phyloP scores from a whole-genome alignment of 2,797 vertebrate genomes.

The Sebastes flavidus region DNA sequence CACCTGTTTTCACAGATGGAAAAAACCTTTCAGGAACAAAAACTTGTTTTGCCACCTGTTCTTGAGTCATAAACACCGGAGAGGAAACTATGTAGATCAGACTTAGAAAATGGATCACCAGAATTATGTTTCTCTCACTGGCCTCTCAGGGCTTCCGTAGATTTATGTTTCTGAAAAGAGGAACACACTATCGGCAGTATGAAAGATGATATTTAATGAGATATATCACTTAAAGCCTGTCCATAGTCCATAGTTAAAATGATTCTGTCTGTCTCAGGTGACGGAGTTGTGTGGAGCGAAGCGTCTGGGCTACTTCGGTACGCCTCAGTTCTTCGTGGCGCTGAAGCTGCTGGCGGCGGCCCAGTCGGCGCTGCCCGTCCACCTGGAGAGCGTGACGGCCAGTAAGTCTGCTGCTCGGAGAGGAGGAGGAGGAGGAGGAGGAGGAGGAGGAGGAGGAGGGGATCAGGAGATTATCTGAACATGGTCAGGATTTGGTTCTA shows the following conservation, averaged over 20 bases:
- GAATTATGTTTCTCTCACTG: no score
- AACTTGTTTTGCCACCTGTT: no score
- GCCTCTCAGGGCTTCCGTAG: no score
- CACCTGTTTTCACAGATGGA: no score
- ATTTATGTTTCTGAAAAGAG: not conserved
- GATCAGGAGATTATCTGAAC: constrained; percentile 77
- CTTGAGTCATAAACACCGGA: no score
- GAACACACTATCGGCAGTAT: not conserved
- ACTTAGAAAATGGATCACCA: no score
- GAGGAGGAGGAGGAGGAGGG: constrained; percentile 43
- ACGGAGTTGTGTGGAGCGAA: constrained; percentile 94
- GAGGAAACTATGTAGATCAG: no score
- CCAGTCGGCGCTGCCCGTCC: constrained; percentile 89
- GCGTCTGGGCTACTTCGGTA: constrained; percentile 91
- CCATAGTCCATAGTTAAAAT: not conserved
- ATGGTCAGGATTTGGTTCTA: constrained; percentile 71
- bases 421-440: constrained; percentile 56
- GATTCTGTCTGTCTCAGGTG: constrained; percentile 79
- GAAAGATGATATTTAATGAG: not conserved
- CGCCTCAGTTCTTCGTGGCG: constrained; percentile 91
- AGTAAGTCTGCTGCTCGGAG: constrained; percentile 83
- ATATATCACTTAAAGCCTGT: not conserved
- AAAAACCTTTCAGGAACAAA: no score
- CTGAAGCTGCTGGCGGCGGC: constrained; percentile 94
- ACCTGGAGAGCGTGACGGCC: constrained; percentile 88